Conservation (phyloP, 2,797 vertebrate species). For the Enteromius trimaculatus region DNA sequence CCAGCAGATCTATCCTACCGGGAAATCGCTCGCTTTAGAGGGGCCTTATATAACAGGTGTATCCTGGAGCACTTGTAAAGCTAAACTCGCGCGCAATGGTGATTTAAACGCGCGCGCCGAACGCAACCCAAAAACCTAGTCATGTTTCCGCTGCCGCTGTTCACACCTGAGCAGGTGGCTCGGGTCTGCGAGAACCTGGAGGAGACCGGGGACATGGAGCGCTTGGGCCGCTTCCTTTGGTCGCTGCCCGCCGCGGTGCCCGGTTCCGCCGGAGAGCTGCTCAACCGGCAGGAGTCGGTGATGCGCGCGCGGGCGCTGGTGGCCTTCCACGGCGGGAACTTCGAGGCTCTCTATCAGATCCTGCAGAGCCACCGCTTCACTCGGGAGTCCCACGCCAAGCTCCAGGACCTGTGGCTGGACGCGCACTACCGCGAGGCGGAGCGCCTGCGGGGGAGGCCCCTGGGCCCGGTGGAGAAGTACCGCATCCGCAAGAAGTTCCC, state of each 20-base stretch:
- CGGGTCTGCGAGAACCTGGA: slow-evolving; percentile 84
- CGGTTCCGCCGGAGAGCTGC: slow-evolving; percentile 75
- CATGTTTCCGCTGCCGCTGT: slow-evolving; percentile 83
- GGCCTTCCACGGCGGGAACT: slow-evolving; percentile 82
- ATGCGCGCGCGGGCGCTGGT: slow-evolving; percentile 82
- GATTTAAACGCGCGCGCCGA: slow-evolving; percentile 9
- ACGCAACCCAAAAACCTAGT: slow-evolving; percentile 22
- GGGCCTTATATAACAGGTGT: slow-evolving; percentile 14
- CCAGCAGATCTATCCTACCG: slow-evolving; percentile 24
- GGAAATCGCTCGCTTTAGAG: slow-evolving; percentile 3
- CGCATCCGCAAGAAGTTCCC: slow-evolving; percentile 86
- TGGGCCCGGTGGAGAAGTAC: slow-evolving; percentile 84
- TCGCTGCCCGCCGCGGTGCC: slow-evolving; percentile 81
- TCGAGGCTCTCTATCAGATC: slow-evolving; percentile 82
- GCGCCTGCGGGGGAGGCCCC: slow-evolving; percentile 77
- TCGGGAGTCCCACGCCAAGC: slow-evolving; percentile 81
- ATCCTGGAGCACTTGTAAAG: not conserved
- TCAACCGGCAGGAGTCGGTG: slow-evolving; percentile 82
- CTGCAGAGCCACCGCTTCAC: slow-evolving; percentile 82
- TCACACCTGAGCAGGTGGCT: slow-evolving; percentile 83
- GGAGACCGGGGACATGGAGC: slow-evolving; percentile 84
- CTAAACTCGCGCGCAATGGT: not conserved
- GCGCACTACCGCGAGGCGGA: slow-evolving; percentile 84
- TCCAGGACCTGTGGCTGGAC: slow-evolving; percentile 83
- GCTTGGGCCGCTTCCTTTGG: slow-evolving; percentile 83